Conservation (phyloP, 2,888 invertebrate genomes). For the Hirtodrosophila duncani region DNA sequence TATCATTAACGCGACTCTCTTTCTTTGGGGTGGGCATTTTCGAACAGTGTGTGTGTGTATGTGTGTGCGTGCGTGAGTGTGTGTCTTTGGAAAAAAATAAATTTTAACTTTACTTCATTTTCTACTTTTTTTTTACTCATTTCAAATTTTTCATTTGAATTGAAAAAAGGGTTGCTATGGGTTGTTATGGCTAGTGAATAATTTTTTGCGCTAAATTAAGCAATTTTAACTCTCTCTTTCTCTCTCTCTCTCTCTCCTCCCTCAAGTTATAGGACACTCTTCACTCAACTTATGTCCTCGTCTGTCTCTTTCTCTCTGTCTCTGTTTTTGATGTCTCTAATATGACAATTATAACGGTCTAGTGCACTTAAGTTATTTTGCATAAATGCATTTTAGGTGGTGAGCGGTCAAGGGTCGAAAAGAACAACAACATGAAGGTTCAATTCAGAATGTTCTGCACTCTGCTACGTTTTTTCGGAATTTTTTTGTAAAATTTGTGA, state of each 20-base stretch:
- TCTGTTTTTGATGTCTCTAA: constrained; percentile 38
- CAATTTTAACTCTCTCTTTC: constrained; percentile 53
- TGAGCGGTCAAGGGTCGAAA: not conserved
- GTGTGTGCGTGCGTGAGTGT: not conserved
- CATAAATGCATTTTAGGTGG: constrained; percentile 54
- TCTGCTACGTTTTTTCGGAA: not conserved
- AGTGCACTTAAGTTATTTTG: constrained; percentile 64
- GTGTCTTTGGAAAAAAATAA: constrained; percentile 6
- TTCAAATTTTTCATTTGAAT: constrained; percentile 9
- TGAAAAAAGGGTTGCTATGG: constrained; percentile 20
- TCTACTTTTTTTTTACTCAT: constrained; percentile 2
- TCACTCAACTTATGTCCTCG: constrained; percentile 19
- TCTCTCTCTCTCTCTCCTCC: not conserved
- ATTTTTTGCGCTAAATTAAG: constrained; percentile 68
- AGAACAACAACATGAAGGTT: constrained; percentile 1
- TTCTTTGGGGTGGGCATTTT: constrained; percentile 25
- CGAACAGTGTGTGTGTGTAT: constrained; percentile 3
- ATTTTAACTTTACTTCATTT: constrained; percentile 3
- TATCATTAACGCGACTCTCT: not conserved
- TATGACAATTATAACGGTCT: constrained; percentile 71
- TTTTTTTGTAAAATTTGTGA: too few species aligned
- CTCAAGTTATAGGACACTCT: not conserved
- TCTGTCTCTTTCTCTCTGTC: constrained; percentile 17
- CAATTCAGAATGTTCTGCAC: not conserved
- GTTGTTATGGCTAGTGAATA: constrained; percentile 39